Evolutionary conservation across 2,888 invertebrate species (phyloP).

Genomic region (Cotesia congregata): DNA sequence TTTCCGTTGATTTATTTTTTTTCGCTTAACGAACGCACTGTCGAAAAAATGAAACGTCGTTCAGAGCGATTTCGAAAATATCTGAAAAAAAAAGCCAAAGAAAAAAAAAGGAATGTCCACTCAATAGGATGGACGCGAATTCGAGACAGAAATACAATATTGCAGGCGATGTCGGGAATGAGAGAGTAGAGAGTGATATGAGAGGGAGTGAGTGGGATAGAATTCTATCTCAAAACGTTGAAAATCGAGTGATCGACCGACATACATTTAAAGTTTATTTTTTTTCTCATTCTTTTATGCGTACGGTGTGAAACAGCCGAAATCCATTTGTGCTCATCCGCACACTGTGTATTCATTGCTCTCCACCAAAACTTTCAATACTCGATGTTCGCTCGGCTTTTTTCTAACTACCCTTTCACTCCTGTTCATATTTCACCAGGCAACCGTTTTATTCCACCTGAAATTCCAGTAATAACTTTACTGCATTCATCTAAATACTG

Average conservation of each 20-base stretch:
- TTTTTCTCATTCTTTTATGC: slow-evolving; percentile 14
- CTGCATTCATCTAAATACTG: background rate
- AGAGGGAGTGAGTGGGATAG: slow-evolving; percentile 14
- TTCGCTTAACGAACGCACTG: background rate
- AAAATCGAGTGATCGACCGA: slow-evolving; percentile 19
- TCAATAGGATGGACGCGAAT: background rate
- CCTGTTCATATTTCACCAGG: background rate
- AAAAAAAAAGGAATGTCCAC: background rate
- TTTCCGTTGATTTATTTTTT: background rate
- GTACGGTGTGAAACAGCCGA: slow-evolving; percentile 7
- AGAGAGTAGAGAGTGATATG: background rate
- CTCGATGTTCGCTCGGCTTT: background rate
- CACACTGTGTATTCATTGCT: slow-evolving; percentile 9
- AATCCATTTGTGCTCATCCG: slow-evolving; percentile 15
- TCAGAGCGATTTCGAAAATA: slow-evolving; percentile 5
- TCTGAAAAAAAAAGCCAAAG: background rate
- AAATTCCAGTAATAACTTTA: background rate
- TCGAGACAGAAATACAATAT: slow-evolving; percentile 12
- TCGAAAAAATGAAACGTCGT: background rate
- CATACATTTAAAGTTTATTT: slow-evolving; percentile 18
- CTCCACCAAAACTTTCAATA: background rate
- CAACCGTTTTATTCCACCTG: background rate
- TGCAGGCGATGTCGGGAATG: background rate
- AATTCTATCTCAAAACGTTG: slow-evolving; percentile 4
- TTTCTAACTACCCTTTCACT: slow-evolving; percentile 7